phyloP scores from a whole-genome alignment of 2,113 vertebrate genomes.

The Zosterops lateralis region DNA sequence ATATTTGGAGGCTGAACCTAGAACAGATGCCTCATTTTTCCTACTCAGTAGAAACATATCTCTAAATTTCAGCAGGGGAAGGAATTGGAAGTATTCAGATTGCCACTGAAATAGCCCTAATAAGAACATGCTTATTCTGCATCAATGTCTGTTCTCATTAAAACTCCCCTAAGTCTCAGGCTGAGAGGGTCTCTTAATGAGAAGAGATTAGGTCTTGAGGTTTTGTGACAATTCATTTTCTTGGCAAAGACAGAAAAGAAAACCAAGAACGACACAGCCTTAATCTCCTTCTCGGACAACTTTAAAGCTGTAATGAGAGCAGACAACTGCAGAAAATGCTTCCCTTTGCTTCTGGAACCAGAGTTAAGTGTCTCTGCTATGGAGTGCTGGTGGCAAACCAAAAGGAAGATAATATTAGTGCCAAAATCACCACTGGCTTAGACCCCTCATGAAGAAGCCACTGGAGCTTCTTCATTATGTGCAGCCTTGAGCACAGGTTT shows the following conservation, averaged over 20 bases:
- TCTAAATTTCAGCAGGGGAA: background rate
- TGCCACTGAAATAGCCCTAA: background rate
- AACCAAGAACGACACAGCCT: background rate
- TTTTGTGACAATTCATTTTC: conserved; percentile 44
- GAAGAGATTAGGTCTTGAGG: background rate
- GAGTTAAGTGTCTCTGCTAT: background rate
- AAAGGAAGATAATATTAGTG: background rate
- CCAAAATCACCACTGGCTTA: background rate
- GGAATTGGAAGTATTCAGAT: background rate
- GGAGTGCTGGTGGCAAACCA: background rate
- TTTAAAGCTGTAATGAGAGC: conserved; percentile 24
- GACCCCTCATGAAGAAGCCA: background rate
- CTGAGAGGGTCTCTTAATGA: background rate
- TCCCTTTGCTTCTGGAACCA: conserved; percentile 4
- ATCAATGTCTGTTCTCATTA: background rate
- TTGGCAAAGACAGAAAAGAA: conserved; percentile 37
- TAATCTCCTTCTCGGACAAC: conserved; percentile 26
- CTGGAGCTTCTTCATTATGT: background rate
- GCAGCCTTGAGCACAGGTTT: background rate
- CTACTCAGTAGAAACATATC: background rate
- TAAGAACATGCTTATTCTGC: background rate
- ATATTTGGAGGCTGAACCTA: background rate
- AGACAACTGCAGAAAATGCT: conserved; percentile 18
- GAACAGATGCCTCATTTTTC: background rate
- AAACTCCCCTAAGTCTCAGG: background rate